Base-by-base conservation (phyloP, 2,888 invertebrate species). In the Pyralis farinalis region DNA sequence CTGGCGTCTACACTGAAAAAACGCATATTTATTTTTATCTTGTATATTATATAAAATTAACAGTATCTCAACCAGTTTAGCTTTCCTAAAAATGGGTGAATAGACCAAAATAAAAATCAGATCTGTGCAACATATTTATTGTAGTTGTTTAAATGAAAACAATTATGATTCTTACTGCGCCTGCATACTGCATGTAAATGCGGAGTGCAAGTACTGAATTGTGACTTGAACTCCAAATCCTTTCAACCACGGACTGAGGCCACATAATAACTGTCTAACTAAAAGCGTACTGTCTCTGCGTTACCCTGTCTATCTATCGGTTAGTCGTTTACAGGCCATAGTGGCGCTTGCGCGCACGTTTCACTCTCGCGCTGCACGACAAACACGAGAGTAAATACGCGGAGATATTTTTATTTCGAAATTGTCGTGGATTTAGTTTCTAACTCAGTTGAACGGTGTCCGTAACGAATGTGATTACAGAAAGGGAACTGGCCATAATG, bases 301-400 rank as follows among this genome's bases (percentile, higher is more conserved):
- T 7, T 21, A 37, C 34, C 9, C 25, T 29, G 28, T n/a, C n/a
- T n/a, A n/a, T 20, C 35, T 9, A 27, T 30, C 48, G 37, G 61
- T 57, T 64, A 71, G 71, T 70, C 60, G 58, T 42, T 52, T 54
- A 47, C 53, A 52, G 57, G 45, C 57, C 60, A 54, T 36, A 44
- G 55, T 53, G 49, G 63, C 63, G 71, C 49, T 39, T 47, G 61
- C 69, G 61, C 69, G 68, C 67, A 68, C 58, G 69, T 47, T 34
- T 42, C 38, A 16, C 16, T 16, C 31, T 52, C 49, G 38, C 54
- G 58, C 64, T 48, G 37, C 53, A 56, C 64, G 62, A 53, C 54
- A 46, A 40, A 36, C 53, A 56, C 64, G 62, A 53, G 55, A 46
- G 41, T 44, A 36, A 48, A 49, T 22, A 52, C 43, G 37, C 34